These are phyloP conservation scores for Noturus placidus DNA, from an alignment of 2,113 vertebrate genomes.

Conservation along the genomic window DNA sequence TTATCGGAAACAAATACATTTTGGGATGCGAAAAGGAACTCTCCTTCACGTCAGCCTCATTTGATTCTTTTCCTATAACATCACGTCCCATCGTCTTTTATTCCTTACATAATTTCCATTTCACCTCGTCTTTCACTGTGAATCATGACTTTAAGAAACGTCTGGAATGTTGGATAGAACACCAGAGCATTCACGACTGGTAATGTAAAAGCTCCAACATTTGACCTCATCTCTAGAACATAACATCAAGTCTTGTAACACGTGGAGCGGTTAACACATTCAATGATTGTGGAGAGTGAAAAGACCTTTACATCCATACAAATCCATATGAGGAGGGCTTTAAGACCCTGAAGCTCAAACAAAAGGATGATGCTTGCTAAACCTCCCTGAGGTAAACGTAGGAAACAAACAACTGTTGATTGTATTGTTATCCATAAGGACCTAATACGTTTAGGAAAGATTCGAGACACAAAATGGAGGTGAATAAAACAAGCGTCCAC, in stretches of 20 bases:
- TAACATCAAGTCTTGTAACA: not conserved
- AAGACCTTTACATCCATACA: not conserved
- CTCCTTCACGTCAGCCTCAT: not conserved
- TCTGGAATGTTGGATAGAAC: not conserved
- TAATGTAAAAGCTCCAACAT: not conserved
- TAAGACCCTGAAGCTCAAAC: not conserved
- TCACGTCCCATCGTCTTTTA: not conserved
- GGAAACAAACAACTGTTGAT: not conserved
- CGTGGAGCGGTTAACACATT: not conserved
- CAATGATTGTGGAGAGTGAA: not conserved
- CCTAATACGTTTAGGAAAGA: not conserved
- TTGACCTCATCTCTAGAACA: not conserved
- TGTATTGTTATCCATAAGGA: not conserved
- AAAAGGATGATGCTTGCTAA: not conserved
- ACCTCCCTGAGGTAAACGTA: not conserved
- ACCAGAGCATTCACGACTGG: not conserved
- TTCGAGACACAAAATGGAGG: not conserved
- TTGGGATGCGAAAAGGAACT: not conserved
- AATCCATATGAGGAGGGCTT: not conserved
- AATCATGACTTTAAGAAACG: not conserved
- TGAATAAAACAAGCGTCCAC: not conserved
- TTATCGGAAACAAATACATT: not conserved
- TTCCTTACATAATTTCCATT: not conserved
- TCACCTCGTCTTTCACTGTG: not conserved
- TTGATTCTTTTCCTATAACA: not conserved